phyloP scores from a whole-genome alignment of 2,888 invertebrate genomes.

The Drosophila ezoana region DNA sequence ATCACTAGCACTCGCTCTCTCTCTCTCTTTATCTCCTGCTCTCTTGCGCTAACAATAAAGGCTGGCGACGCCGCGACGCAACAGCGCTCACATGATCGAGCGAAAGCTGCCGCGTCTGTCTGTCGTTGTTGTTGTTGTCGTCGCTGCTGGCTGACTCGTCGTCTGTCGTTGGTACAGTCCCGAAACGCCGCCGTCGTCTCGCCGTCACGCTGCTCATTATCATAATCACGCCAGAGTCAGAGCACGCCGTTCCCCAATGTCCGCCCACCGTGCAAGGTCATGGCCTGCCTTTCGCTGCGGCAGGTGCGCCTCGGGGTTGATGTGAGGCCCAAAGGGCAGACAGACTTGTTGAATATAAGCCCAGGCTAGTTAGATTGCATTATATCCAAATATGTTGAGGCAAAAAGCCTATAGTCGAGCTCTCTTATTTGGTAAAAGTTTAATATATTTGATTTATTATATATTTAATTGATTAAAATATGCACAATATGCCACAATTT shows the following conservation, averaged over 20 bases:
- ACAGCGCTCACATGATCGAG: slow-evolving; percentile 71
- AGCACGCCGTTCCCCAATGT: slow-evolving; percentile 21
- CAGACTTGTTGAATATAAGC: no score
- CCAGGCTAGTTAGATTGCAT: no score
- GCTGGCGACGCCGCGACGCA: slow-evolving; percentile 56
- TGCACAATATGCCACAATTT: no score
- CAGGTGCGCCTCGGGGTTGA: slow-evolving; percentile 34
- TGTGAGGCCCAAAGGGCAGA: slow-evolving; percentile 4
- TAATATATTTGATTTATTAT: no score
- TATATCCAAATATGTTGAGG: no score
- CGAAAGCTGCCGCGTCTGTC: slow-evolving; percentile 21
- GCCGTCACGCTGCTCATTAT: slow-evolving; percentile 58
- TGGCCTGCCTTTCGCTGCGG: slow-evolving; percentile 49
- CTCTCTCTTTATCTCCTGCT: slow-evolving; percentile 13
- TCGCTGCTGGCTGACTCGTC: slow-evolving; percentile 1
- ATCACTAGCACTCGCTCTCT: slow-evolving; percentile 10
- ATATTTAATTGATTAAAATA: no score
- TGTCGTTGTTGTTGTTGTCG: slow-evolving; percentile 27
- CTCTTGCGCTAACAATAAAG: slow-evolving; percentile 47
- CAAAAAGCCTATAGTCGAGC: no score
- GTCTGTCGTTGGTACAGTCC: slow-evolving; percentile 55
- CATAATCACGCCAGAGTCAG: slow-evolving; percentile 65
- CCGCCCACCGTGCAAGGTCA: slow-evolving; percentile 70
- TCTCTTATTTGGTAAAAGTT: no score
- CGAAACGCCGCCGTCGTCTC: slow-evolving; percentile 8